phyloP scores from a whole-genome alignment of 2,888 invertebrate genomes.

The Megastigmus dorsalis region DNA sequence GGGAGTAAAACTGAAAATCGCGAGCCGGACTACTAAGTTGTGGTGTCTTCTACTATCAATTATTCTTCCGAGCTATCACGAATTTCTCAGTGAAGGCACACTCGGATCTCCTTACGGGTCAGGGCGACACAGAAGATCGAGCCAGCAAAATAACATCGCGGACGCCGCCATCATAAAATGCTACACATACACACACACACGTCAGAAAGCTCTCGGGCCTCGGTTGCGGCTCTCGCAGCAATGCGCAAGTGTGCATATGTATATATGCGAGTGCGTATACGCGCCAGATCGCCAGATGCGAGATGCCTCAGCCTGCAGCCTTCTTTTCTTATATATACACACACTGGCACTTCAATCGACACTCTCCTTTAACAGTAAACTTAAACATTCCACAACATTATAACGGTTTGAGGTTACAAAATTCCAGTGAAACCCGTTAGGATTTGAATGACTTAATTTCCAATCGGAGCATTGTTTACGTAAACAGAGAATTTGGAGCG shows the following conservation, averaged over 20 bases:
- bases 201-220: no score
- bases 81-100: constrained; percentile 32
- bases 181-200: constrained; percentile 30
- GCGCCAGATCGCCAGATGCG: no score
- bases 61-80: constrained; percentile 52
- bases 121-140: constrained; percentile 48
- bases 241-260: constrained; percentile 3
- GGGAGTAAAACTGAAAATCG: constrained; percentile 5
- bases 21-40: constrained; percentile 10
- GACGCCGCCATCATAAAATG: constrained; percentile 65
- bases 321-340: constrained; percentile 7
- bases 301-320: no score
- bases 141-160: constrained; percentile 58
- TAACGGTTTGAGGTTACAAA: not conserved
- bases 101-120: constrained; percentile 32
- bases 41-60: not conserved
- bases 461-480: not conserved
- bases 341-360: not conserved
- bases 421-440: not conserved
- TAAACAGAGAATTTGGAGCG: not conserved
- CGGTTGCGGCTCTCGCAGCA: not conserved
- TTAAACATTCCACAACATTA: not conserved
- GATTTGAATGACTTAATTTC: not conserved
- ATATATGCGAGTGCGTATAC: not conserved
- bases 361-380: no score